Evolutionary conservation across 2,888 invertebrate species (phyloP).

Genomic region (Epinotia brunnichana): DNA sequence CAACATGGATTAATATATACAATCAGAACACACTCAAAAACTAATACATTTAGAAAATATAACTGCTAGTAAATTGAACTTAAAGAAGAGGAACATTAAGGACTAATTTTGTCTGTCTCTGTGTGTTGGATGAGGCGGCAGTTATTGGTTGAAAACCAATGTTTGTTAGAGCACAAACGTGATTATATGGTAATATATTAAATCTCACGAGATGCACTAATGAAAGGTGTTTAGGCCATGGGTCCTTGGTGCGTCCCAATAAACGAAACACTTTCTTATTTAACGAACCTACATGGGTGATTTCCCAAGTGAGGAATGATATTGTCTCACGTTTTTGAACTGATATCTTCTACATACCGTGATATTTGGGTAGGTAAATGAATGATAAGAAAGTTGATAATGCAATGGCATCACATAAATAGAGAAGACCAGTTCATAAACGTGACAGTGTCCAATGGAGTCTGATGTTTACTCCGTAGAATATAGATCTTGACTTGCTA

Average conservation of each 20-base stretch:
- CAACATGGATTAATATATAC: conserved; percentile 30
- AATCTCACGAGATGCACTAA: neutral
- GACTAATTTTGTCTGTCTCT: conserved; percentile 34
- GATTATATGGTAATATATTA: conserved; percentile 6
- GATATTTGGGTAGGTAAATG: no score
- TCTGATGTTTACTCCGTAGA: neutral
- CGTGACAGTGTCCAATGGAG: neutral
- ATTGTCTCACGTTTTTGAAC: neutral
- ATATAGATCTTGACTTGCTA: neutral
- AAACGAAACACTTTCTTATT: neutral
- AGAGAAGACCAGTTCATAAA: neutral
- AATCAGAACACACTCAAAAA: conserved; percentile 26
- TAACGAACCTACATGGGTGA: neutral
- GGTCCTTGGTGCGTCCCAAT: neutral
- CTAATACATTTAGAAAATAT: conserved; percentile 36
- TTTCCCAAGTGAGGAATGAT: neutral
- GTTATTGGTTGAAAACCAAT: conserved; percentile 34
- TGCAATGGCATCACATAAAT: neutral
- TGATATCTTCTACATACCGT: neutral
- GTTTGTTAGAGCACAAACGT: conserved; percentile 30
- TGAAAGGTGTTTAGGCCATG: no score
- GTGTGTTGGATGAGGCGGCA: conserved; percentile 30
- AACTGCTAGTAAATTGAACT: conserved; percentile 34
- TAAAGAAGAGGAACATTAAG: conserved; percentile 30
- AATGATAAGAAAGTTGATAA: no score